Base-by-base conservation (phyloP, 2,113 vertebrate genomes). In the Toxotes jaculatrix region DNA sequence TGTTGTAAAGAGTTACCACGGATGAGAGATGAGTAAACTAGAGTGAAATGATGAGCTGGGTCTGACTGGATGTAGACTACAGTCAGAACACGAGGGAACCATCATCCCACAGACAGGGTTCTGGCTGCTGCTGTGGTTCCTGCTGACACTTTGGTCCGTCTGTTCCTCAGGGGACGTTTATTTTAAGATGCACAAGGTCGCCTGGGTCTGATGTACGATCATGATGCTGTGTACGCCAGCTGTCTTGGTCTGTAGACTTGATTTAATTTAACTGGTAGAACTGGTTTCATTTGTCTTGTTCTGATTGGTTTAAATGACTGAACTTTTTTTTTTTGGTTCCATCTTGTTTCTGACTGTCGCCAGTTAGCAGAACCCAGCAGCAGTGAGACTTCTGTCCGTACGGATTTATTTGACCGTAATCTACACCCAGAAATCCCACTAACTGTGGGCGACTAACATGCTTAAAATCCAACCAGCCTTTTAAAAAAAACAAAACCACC, bases 21-120 rank as follows among this genome's bases (percentile, higher is more conserved):
- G 68, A 27, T 27, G 27, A 71, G 66, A 79, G 70, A 84, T 62
- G 82, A 74, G 66, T 78, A 79, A 83, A 88, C 66, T 21, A 51
- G 65, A 85, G 74, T 49, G 76, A 77, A 43, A 38, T 27, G 65
- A 61, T 66, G 70, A 86, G 67, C 60, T 49, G 83, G 63, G 64
- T 57, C 49, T 1, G 19, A 57, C 70, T 67, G 71, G 73, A 81
- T 36, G 65, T 6, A 5, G 38, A 40, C 76, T 45, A 55, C 79
- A 57, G 70, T 65, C 60, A 34, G 1, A 66, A 76, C 42, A 56
- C 56, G 23, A 32, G 40, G 23, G n/a, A 61, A 59, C 71, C 17
- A 27, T 21, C 19, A 4, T 40, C n/a, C 31, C 19, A 1, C 23
- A 34, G 34, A 7, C 49, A 42, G 38, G 65, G 61, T 63, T 63